Evolutionary conservation across 2,797 vertebrate genomes (phyloP), one percentile per base, ranked within the genome.

Genomic region (Cyclura pinguis): DNA sequence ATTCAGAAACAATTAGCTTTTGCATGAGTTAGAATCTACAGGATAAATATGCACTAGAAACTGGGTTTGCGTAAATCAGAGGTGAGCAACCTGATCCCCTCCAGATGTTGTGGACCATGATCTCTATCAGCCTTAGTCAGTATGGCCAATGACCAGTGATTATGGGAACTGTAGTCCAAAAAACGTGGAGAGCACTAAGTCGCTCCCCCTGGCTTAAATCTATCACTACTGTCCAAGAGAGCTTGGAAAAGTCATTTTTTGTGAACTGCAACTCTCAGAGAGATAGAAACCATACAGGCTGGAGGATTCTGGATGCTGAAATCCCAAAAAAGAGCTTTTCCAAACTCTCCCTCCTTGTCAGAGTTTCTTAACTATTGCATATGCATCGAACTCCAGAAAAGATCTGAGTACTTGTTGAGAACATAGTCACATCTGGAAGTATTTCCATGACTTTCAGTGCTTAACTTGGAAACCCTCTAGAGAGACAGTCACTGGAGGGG

Each of bases 351-450:
- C 29, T 69, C 29, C 67, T 29, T n/a, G 50, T 0, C 24, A n/a
- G 16, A 38, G 35, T 82, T 74, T 74, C 67, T 69, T 55, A 55
- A 38, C 7, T 13, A 69, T 86, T n/a, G 59, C 42, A 57, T 1
- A 27, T 4, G n/a, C 18, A 91, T 55, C 27, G 50, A 83, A 24
- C 27, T 38, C 73, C 42, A 73, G 77, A 81, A 90, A 90, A 73
- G 72, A 84, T 47, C 20, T 69, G 35, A 80, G 32, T 27, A 52
- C 69, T 86, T 57, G 62, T 80, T 57, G 32, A 76, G 13, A 90
- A 50, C 35, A 24, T 78, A 87, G 35, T 64, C 80, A 90, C 80
- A 87, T 83, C 69, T 87, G 59, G 72, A 87, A 83, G 85, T 84
- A 73, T 83, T 90, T 90, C 42, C 67, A 35, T 38, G 38, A n/a